Conservation (phyloP, 2,888 invertebrate species). For the Ochropleura plecta region DNA sequence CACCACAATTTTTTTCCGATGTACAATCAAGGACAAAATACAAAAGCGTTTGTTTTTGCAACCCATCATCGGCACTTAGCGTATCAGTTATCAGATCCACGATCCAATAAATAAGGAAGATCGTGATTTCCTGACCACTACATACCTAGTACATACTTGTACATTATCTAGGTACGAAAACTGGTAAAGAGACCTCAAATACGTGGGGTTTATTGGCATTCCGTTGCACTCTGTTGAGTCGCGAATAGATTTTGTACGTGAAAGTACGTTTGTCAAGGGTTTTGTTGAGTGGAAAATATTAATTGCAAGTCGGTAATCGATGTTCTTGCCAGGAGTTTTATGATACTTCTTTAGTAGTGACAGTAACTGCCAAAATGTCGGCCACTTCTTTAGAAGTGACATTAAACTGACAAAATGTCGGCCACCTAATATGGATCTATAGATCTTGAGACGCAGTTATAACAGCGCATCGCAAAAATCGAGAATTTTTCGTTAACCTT, state of each 20-base stretch:
- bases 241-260: slow-evolving; percentile 12
- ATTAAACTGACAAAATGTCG: too few relatives aligned
- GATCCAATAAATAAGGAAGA: slow-evolving; percentile 72
- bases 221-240: neutral
- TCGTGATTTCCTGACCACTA: slow-evolving; percentile 70
- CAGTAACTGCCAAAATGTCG: too few relatives aligned
- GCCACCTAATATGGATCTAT: too few relatives aligned
- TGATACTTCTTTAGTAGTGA: too few relatives aligned
- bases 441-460: too few relatives aligned
- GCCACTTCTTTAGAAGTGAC: too few relatives aligned
- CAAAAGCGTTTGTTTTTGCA: slow-evolving; percentile 61
- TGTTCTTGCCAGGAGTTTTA: too few relatives aligned
- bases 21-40: slow-evolving; percentile 56
- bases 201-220: slow-evolving; percentile 46
- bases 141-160: slow-evolving; percentile 51
- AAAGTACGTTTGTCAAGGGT: neutral
- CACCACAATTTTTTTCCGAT: slow-evolving; percentile 46
- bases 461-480: too few relatives aligned
- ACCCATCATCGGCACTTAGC: slow-evolving; percentile 67
- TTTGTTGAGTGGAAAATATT: neutral
- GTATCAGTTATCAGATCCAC: slow-evolving; percentile 73
- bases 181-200: slow-evolving; percentile 36
- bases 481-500: too few relatives aligned
- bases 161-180: slow-evolving; percentile 31
- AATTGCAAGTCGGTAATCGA: too few relatives aligned